These are phyloP conservation scores for Campoletis raptor DNA, from an alignment of 2,888 invertebrate genomes.

Conservation along the genomic window DNA sequence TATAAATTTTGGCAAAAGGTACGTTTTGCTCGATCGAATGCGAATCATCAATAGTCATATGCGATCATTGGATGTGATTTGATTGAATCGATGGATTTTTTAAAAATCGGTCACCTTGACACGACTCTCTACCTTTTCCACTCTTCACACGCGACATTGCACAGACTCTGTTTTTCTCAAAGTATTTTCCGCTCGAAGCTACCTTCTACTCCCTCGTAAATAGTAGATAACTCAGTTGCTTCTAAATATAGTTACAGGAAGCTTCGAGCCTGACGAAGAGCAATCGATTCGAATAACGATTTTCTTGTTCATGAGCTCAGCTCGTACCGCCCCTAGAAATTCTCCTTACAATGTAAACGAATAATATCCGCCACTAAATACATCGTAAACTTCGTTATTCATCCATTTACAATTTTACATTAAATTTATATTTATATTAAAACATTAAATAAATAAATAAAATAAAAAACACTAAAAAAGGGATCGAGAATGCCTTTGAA, in stretches of 20 bases:
- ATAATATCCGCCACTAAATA: conserved; percentile 25
- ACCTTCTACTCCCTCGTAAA: conserved; percentile 44
- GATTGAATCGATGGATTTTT: conserved; percentile 57
- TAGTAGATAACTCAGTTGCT: conserved; percentile 54
- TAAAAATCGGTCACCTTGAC: conserved; percentile 61
- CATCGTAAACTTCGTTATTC: background rate
- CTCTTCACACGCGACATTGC: background rate
- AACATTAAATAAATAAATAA: background rate
- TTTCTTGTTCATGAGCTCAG: conserved; percentile 38
- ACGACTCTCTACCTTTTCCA: conserved; percentile 23
- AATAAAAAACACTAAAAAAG: background rate
- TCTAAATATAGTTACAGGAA: conserved; percentile 41
- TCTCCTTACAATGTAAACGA: background rate
- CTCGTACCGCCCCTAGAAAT: background rate
- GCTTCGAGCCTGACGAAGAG: conserved; percentile 45
- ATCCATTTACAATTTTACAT: conserved; percentile 3
- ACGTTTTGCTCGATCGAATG: background rate
- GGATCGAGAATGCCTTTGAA: background rate
- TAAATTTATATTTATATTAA: background rate
- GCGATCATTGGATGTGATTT: conserved; percentile 28
- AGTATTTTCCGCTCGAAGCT: conserved; percentile 42
- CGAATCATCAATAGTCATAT: background rate
- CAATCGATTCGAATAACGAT: conserved; percentile 57
- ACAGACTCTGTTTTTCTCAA: conserved; percentile 23
- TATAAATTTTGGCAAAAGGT: background rate